Conservation (phyloP, 2,113 vertebrate genomes). For the Pantherophis guttatus region DNA sequence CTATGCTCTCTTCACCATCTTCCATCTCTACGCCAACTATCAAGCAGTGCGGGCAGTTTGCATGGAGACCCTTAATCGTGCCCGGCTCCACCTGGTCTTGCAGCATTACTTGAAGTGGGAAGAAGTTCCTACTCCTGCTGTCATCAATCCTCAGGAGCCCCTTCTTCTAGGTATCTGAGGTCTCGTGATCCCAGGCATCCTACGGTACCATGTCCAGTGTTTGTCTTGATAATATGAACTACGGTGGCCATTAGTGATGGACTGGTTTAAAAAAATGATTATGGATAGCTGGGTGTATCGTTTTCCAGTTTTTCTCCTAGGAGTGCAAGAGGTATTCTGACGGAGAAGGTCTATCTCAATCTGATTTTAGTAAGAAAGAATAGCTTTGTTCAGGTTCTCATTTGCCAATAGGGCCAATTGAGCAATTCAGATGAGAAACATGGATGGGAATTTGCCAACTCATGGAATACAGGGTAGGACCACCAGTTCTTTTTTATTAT, state of each 20-base stretch:
- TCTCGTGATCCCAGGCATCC: not conserved
- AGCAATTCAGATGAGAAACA: not conserved
- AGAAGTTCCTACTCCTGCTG: constrained; percentile 65
- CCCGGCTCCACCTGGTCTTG: constrained; percentile 77
- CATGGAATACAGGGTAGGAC: not conserved
- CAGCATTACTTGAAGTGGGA: constrained; percentile 68
- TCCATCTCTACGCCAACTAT: constrained; percentile 89
- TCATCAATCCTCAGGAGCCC: constrained; percentile 79
- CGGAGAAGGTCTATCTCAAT: not conserved
- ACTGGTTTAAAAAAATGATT: not conserved
- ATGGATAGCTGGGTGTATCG: not conserved
- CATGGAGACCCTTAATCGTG: constrained; percentile 88
- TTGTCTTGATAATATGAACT: not conserved
- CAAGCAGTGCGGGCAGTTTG: constrained; percentile 83
- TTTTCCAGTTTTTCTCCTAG: not conserved
- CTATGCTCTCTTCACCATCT: constrained; percentile 80
- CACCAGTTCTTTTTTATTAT: not conserved
- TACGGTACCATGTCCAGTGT: not conserved
- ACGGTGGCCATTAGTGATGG: not conserved
- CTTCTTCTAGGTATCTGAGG: constrained; percentile 74
- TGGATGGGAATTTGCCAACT: not conserved
- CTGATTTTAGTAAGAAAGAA: not conserved
- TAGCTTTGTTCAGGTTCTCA: not conserved
- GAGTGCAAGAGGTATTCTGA: not conserved
- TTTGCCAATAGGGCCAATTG: not conserved